Conservation (phyloP, 2,888 invertebrate genomes). For the Drosophila pegasa region DNA sequence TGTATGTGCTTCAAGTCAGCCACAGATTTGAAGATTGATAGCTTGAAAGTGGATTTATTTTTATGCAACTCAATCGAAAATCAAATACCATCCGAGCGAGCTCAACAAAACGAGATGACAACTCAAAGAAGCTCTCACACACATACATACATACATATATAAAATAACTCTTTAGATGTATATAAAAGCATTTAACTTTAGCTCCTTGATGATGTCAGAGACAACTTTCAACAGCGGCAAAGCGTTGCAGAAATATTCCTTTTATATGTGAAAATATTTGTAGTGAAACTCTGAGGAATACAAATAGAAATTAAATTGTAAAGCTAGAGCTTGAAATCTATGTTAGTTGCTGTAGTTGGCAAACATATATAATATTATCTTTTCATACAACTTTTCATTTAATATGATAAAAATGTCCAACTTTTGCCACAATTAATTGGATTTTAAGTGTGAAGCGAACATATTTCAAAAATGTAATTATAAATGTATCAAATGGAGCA, state of each 20-base stretch:
- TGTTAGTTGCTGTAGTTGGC: not conserved
- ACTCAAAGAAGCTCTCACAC: not conserved
- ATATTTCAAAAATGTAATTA: slow-evolving; percentile 1
- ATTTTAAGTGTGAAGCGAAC: not conserved
- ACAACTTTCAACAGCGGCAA: not conserved
- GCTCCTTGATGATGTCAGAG: not conserved
- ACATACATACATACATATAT: not conserved
- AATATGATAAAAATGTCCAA: not conserved
- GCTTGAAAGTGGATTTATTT: slow-evolving; percentile 5
- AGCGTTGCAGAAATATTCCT: no score
- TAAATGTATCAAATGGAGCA: not conserved
- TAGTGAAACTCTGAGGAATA: not conserved
- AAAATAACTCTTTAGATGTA: not conserved
- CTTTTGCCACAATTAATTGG: not conserved
- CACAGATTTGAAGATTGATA: slow-evolving; percentile 11
- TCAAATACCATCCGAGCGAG: not conserved
- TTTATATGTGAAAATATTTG: not conserved
- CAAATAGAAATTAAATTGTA: not conserved
- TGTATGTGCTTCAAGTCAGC: not conserved
- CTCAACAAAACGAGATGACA: not conserved
- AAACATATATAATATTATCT: not conserved
- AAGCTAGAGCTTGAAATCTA: no score
- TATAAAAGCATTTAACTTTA: not conserved
- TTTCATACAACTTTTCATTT: not conserved
- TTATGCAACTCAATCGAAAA: not conserved